These are phyloP conservation scores for Unio delphinus DNA, from an alignment of 2,888 invertebrate genomes.

Conservation along the genomic window DNA sequence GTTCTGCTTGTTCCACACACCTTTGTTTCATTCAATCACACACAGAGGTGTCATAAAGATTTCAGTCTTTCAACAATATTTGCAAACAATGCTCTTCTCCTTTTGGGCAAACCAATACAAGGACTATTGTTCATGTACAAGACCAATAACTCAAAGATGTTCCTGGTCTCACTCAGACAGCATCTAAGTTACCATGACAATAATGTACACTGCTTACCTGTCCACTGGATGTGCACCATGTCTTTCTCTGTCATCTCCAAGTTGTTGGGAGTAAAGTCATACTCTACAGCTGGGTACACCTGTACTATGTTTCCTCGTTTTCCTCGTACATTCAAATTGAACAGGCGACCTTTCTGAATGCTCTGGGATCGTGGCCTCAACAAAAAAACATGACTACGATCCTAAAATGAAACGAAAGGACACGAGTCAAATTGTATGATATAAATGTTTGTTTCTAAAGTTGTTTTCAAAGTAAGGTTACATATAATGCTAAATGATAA, in stretches of 20 bases:
- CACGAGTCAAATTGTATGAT: no score
- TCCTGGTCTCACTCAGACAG: no score
- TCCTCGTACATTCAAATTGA: constrained; percentile 66
- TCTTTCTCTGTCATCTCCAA: constrained; percentile 49
- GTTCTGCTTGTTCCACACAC: no score
- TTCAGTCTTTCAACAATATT: no score
- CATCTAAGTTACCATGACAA: no score
- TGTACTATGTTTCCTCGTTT: constrained; percentile 70
- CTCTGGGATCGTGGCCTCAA: constrained; percentile 57
- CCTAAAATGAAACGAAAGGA: constrained; percentile 38
- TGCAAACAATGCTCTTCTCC: no score
- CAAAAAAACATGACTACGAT: constrained; percentile 66
- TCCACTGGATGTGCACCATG: constrained; percentile 68
- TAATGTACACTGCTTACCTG: constrained; percentile 38
- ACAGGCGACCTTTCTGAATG: constrained; percentile 39
- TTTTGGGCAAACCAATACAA: background rate
- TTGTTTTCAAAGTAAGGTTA: no score
- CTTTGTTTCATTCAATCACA: no score
- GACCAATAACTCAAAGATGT: background rate
- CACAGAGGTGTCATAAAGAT: no score
- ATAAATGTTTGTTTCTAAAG: no score
- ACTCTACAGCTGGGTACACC: constrained; percentile 68
- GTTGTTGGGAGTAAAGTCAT: constrained; percentile 65
- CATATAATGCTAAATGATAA: no score
- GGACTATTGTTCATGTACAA: background rate